Base-by-base conservation (phyloP, 2,797 vertebrate genomes). In the Sebastes vulpes region DNA sequence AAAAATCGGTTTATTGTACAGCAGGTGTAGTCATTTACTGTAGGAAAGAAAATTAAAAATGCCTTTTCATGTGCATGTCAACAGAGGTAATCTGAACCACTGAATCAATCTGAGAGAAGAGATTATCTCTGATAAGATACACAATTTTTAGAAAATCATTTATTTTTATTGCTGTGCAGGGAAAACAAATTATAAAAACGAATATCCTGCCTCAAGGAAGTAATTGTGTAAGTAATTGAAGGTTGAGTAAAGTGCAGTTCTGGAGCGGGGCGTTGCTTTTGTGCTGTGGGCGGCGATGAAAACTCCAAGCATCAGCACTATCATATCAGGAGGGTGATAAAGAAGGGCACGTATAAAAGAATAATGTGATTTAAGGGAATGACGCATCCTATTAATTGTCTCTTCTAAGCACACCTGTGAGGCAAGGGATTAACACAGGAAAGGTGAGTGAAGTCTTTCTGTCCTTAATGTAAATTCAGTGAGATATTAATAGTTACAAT, bases 291-390 rank as follows among this genome's bases (percentile, higher is more conserved):
- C 18, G 72, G 79, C 35, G 46, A 25, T 26, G 32, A 65, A 91
- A 94, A 91, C 9, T 59, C 42, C 70, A 65, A 3, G 14, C 86
- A 92, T 94, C 94, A 95, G 94, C 95, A 93, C 25, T 83, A 86
- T 82, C 64, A 77, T 95, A 95, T 95, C 94, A 91, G 83, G 31
- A 12, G 26, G 21, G 35, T 86, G 86, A 94, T 95, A 94, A 95
- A 88, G 54, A 63, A 57, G 42, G 53, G 59, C 50, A 75, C 14
- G n/a, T 83, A 90, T 89, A 87, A 92, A 89, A 70, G 68, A 89
- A 87, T 90, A 73, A 72, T 88, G 38, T 54, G 29, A 84, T 91
- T 86, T 75, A 65, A 5, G 16, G 3, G 25, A 73, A 71, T 79
- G 71, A 82, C 73, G 1, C 28, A 71, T 72, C 31, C 18, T 72